Evolutionary conservation across 2,113 vertebrate species (phyloP).

Genomic region (Notiomystis cincta): DNA sequence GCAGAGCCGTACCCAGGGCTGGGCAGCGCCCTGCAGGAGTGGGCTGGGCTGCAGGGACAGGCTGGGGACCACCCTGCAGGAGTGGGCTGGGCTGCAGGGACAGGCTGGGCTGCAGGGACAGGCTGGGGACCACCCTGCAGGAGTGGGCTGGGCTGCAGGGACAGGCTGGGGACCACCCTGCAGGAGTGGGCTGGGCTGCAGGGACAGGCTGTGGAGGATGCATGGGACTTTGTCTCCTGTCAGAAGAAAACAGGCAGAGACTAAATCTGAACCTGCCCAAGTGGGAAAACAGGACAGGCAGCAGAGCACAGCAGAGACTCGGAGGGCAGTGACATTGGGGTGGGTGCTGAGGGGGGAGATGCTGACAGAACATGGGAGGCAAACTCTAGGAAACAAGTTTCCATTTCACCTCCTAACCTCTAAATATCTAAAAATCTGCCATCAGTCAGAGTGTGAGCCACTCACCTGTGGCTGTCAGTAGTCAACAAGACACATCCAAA

Average conservation of each 20-base stretch:
- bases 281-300: background rate
- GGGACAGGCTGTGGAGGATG: background rate
- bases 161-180: background rate
- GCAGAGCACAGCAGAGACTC: background rate
- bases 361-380: background rate
- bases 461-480: background rate
- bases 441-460: background rate
- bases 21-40: background rate
- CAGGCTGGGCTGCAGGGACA: no score
- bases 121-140: background rate
- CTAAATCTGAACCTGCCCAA: background rate
- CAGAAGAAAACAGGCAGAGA: background rate
- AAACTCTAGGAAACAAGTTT: background rate
- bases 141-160: background rate
- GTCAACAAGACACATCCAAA: background rate
- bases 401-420: background rate
- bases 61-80: background rate
- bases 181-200: background rate
- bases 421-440: background rate
- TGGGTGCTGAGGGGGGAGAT: background rate
- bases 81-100: background rate
- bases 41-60: background rate
- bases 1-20: fast-evolving
- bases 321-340: background rate
- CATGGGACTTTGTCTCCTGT: background rate